These are phyloP conservation scores for Campoplex nolae DNA, from an alignment of 2,888 invertebrate species.

Conservation along the genomic window DNA sequence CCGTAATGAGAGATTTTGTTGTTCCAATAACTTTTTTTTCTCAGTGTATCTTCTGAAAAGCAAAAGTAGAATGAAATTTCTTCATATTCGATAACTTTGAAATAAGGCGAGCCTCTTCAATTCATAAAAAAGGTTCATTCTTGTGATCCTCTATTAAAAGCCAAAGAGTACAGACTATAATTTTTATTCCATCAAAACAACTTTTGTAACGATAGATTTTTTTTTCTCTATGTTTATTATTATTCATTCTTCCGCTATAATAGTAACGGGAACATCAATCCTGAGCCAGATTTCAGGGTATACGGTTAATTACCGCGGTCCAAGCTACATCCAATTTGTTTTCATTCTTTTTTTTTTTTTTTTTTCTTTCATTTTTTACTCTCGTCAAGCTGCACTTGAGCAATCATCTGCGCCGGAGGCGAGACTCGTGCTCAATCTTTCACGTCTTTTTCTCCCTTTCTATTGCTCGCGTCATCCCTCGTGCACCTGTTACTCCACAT, in stretches of 20 bases:
- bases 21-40: too few relatives aligned
- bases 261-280: conserved; percentile 45
- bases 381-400: conserved; percentile 31
- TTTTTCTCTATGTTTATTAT: neutral
- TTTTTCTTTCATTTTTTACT: neutral
- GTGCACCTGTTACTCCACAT: conserved; percentile 58
- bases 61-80: neutral
- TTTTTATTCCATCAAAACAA: conserved; percentile 3
- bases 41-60: neutral
- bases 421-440: conserved; percentile 43
- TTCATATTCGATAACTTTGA: neutral
- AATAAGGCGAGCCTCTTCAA: neutral
- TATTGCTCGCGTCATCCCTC: conserved; percentile 34
- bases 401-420: conserved; percentile 46
- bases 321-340: conserved; percentile 14
- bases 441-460: conserved; percentile 29
- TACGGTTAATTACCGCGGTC: conserved; percentile 28
- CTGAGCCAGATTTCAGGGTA: conserved; percentile 31
- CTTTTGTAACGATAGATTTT: neutral
- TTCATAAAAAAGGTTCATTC: neutral
- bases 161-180: neutral
- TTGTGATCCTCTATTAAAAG: neutral
- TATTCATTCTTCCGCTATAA: neutral
- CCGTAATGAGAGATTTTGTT: too few relatives aligned
- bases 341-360: conserved; percentile 1